phyloP scores from a whole-genome alignment of 2,888 invertebrate genomes.

The Papilio gigon region DNA sequence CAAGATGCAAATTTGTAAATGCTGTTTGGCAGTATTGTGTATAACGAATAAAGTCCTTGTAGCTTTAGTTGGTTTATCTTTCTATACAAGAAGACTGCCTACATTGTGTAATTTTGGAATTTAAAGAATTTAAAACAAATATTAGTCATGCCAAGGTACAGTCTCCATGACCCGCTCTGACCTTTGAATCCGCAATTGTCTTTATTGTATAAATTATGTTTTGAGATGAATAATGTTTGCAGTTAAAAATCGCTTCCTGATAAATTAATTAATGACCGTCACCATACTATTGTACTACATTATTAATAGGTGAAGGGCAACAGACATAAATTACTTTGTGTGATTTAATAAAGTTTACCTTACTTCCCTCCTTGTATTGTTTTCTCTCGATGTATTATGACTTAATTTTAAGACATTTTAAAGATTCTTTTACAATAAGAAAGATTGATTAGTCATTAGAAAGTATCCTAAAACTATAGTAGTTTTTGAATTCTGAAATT shows the following conservation, averaged over 20 bases:
- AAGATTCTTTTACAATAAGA: too few species aligned
- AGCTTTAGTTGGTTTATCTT: too few species aligned
- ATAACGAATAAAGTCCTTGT: too few species aligned
- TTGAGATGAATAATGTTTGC: constrained; percentile 10
- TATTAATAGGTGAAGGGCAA: neutral
- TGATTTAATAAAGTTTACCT: neutral
- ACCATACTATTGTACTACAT: constrained; percentile 3
- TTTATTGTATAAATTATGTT: constrained; percentile 13
- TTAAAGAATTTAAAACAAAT: neutral
- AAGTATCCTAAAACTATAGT: too few species aligned
- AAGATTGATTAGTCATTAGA: too few species aligned
- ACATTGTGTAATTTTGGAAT: too few species aligned
- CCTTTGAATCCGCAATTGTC: constrained; percentile 1
- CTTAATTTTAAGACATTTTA: too few species aligned
- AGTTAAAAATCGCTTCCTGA: constrained; percentile 7
- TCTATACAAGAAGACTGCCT: too few species aligned
- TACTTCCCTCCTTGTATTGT: neutral
- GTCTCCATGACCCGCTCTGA: constrained; percentile 3
- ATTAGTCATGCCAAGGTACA: neutral
- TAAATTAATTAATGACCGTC: constrained; percentile 7
- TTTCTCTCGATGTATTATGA: too few species aligned
- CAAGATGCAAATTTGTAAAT: too few species aligned
- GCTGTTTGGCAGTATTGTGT: too few species aligned
- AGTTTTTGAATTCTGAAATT: too few species aligned
- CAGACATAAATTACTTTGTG: neutral